A percentile compares a stretch with the other conserved stretches of the same genome.
These are phyloP conservation scores for Sinocyclocheilus rhinocerous DNA, from an alignment of 2,113 vertebrate genomes.

Conservation along the genomic window DNA sequence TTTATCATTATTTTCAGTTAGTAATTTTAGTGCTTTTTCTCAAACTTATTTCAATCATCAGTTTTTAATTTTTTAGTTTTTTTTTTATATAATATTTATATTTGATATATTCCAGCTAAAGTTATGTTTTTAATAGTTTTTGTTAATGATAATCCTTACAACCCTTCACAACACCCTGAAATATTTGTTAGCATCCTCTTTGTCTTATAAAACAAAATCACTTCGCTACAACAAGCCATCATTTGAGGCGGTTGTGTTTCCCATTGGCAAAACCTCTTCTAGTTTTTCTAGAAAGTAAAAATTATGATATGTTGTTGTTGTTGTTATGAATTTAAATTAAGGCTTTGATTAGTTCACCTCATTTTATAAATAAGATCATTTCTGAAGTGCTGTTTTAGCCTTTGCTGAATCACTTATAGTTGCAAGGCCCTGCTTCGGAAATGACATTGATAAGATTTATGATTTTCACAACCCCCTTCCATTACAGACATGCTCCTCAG, in stretches of 20 bases:
- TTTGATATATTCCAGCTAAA: background rate
- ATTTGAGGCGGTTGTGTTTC: background rate
- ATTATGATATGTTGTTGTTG: background rate
- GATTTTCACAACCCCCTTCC: constrained; percentile 41
- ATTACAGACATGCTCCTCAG: constrained; percentile 48
- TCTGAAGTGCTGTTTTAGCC: background rate
- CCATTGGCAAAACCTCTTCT: background rate
- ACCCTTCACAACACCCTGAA: background rate
- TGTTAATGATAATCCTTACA: background rate
- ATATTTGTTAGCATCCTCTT: background rate
- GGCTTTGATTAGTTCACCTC: background rate
- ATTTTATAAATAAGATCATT: background rate
- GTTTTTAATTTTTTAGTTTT: no score
- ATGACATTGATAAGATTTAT: constrained; percentile 27
- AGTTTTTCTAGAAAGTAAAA: background rate
- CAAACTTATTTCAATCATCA: background rate
- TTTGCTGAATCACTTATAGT: constrained; percentile 46
- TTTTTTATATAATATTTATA: background rate
- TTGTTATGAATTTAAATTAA: background rate
- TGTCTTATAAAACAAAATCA: background rate
- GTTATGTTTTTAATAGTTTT: background rate
- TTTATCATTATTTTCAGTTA: no score
- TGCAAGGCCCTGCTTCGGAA: background rate
- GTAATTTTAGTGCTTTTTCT: background rate
- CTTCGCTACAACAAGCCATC: background rate